Base-by-base conservation (phyloP, 2,113 vertebrate genomes). In the Furnarius figulus region DNA sequence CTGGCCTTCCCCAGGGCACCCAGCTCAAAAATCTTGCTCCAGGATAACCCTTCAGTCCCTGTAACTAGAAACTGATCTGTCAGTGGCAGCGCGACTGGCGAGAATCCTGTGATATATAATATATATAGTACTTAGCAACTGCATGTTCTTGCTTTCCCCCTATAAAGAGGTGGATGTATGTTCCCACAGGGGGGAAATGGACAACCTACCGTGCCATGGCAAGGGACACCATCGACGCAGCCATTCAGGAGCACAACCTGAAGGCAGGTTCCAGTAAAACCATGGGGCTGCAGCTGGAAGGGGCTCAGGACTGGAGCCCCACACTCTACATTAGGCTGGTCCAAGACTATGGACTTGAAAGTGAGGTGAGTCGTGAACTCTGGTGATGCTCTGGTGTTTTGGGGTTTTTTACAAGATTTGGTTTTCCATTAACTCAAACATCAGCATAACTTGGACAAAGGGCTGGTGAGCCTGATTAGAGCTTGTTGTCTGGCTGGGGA, bases 141-240 rank as follows among this genome's bases (percentile, higher is more conserved):
- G 10, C 0, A 0, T 21, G 0, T 46, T 35, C n/a, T 37, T 56
- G 53, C 47, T 28, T 10, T 10, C 56, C 61, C 73, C 40, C n/a
- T 33, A 2, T 44, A 2, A 56, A 7, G 10, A 7, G 13, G 35
- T 17, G 22, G 3, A 25, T 0, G 3, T 62, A 50, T 89, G 82
- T 16, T 95, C 24, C 55, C 91, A 9, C 91, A 99, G 99, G 99
- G 70, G 99, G 99, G 42, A 99, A 99, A 97, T 99, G 99, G 99
- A 99, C 99, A 2, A 99, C 99, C 0, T 99, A 99, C 90, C 98
- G 99, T 9, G 97, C 99, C 47, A 99, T 99, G 99, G 99, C 99
- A 0, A 98, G 99, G 88, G 99, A 99, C 83, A 98, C 99, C 20
- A 92, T 99, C 52, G 97, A 99, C 12, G 97, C 98, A 2, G 99